These are phyloP conservation scores for Carassius gibelio DNA, from an alignment of 2,113 vertebrate genomes.

Conservation along the genomic window DNA sequence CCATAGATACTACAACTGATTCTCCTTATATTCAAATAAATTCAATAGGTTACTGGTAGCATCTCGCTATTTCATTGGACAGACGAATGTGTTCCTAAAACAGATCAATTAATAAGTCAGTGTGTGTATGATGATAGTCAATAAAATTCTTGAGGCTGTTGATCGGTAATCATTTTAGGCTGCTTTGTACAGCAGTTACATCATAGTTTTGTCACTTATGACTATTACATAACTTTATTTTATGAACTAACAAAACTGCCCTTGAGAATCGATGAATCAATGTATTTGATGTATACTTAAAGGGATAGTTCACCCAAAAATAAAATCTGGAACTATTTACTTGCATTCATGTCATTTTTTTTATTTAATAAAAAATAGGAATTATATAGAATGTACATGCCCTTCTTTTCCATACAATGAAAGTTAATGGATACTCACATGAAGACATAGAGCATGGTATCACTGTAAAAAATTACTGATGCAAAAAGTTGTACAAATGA, in stretches of 20 bases:
- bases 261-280: background rate
- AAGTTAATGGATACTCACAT: background rate
- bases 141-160: constrained; percentile 7
- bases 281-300: background rate
- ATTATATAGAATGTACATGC: background rate
- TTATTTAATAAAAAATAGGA: background rate
- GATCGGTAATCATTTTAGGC: background rate
- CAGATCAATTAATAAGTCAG: background rate
- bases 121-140: background rate
- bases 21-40: constrained; percentile 16
- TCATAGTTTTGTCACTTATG: background rate
- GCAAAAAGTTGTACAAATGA: no score
- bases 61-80: background rate
- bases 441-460: no score
- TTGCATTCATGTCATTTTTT: background rate
- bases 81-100: constrained; percentile 10
- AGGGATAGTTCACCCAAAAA: background rate
- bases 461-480: no score
- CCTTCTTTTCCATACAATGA: background rate
- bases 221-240: background rate
- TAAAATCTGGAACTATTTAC: background rate
- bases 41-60: background rate
- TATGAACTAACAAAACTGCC: background rate
- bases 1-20: background rate
- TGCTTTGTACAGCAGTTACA: background rate